Evolutionary conservation across 1,140 invertebrate genomes (phyloP).

Genomic region (Meteorus sp.): DNA sequence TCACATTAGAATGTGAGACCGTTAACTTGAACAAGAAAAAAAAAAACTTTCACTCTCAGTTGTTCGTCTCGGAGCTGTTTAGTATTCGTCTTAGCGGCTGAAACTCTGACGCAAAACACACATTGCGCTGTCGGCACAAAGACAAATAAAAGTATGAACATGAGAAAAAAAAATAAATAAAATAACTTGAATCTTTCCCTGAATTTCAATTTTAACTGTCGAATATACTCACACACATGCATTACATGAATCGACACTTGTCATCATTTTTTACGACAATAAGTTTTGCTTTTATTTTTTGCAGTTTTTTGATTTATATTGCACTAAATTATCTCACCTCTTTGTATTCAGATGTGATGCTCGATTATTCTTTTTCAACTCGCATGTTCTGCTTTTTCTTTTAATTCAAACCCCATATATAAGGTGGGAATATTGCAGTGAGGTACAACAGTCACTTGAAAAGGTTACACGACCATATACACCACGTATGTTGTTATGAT

Average conservation of each 20-base stretch:
- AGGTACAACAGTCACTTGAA: not conserved
- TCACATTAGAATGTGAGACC: conserved; percentile 7
- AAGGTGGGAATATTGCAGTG: not conserved
- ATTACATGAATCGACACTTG: not conserved
- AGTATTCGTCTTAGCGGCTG: conserved; percentile 22
- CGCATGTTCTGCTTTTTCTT: not conserved
- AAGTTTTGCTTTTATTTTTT: too few relatives aligned
- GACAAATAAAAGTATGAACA: conserved; percentile 23
- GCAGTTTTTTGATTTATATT: too few relatives aligned
- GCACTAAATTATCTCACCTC: conserved; percentile 15
- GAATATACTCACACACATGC: not conserved
- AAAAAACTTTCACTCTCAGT: conserved; percentile 11
- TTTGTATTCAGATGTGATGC: conserved; percentile 16
- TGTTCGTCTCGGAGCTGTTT: conserved; percentile 11
- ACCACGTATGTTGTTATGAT: not conserved
- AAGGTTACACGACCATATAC: conserved; percentile 11
- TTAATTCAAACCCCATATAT: conserved; percentile 15
- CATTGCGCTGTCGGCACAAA: conserved; percentile 19
- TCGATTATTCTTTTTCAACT: not conserved
- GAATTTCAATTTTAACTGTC: conserved; percentile 23
- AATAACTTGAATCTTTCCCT: conserved; percentile 9
- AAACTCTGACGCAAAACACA: conserved; percentile 22
- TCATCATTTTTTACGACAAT: too few relatives aligned
- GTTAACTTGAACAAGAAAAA: conserved; percentile 9
- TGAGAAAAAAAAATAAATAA: conserved; percentile 9